Percentiles rank a stretch among this genome's conserved stretches.
Evolutionary conservation across 2,888 invertebrate genomes (phyloP).

Genomic region (Monochamus alternatus): DNA sequence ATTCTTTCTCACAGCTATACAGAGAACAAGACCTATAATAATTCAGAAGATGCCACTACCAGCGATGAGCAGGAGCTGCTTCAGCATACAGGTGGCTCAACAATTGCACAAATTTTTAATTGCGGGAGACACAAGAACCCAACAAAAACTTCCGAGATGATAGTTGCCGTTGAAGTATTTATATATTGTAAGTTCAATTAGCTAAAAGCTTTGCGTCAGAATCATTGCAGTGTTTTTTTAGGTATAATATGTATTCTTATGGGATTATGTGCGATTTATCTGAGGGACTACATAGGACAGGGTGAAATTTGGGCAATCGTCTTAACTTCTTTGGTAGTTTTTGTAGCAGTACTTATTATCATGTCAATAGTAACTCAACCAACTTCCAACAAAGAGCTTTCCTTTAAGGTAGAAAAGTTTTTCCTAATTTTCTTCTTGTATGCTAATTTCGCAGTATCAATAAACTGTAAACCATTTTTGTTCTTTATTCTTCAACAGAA

Average conservation of each 20-base stretch:
- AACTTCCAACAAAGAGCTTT: conserved; percentile 75
- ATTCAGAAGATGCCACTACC: conserved; percentile 45
- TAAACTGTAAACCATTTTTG: too few species aligned
- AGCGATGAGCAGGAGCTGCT: conserved; percentile 54
- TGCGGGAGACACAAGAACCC: conserved; percentile 68
- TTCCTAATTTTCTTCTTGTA: not conserved
- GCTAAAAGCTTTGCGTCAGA: conserved; percentile 12
- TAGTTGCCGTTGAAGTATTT: conserved; percentile 72
- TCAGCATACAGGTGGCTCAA: conserved; percentile 39
- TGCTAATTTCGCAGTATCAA: too few species aligned
- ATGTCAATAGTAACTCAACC: conserved; percentile 77
- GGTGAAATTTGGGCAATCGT: conserved; percentile 66
- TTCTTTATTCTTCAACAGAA: too few species aligned
- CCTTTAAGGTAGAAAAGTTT: conserved; percentile 72
- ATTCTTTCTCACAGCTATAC: conserved; percentile 51
- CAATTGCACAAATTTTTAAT: conserved; percentile 71
- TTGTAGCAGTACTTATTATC: conserved; percentile 68
- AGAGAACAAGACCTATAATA: conserved; percentile 48
- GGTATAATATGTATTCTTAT: conserved; percentile 65
- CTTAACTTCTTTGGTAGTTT: conserved; percentile 59
- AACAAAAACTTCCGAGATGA: conserved; percentile 70
- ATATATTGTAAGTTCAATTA: conserved; percentile 70
- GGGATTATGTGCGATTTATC: conserved; percentile 64
- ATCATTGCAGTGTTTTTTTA: conserved; percentile 48
- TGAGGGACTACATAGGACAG: conserved; percentile 63